Evolutionary conservation across 2,888 invertebrate genomes (phyloP).

Genomic region (Hyposoter didymator): DNA sequence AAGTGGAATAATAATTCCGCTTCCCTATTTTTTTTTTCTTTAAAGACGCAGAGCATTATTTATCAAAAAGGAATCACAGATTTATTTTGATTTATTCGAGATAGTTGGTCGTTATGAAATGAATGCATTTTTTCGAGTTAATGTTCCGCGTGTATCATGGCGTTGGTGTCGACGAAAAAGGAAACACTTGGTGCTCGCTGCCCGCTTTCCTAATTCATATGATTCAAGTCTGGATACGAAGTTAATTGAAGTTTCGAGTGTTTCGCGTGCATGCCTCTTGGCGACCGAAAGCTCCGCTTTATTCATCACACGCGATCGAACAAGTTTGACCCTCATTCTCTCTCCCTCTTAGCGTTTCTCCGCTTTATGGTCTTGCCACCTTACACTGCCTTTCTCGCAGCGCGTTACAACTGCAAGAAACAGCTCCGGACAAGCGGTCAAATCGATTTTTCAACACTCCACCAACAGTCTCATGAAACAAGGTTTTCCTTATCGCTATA

Average conservation of each 20-base stretch:
- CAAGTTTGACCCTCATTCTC: neutral
- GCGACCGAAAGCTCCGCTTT: conserved; percentile 25
- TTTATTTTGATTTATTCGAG: neutral
- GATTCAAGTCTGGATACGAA: conserved; percentile 1
- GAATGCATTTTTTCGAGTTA: neutral
- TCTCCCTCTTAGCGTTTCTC: neutral
- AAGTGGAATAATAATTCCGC: too few relatives aligned
- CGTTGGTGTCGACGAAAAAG: neutral
- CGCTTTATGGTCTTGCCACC: conserved; percentile 9
- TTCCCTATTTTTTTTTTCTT: too few relatives aligned
- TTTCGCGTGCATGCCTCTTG: conserved; percentile 25
- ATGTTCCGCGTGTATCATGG: neutral
- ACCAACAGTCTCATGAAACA: conserved; percentile 21
- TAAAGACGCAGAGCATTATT: too few relatives aligned
- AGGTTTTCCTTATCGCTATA: conserved; percentile 32
- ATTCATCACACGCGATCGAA: conserved; percentile 40
- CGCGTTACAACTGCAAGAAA: conserved; percentile 29
- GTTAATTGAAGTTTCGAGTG: conserved; percentile 55
- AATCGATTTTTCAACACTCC: conserved; percentile 46
- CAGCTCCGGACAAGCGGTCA: conserved; percentile 23
- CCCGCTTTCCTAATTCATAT: conserved; percentile 6
- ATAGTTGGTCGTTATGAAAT: neutral
- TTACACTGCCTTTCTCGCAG: conserved; percentile 1
- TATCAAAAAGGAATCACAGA: neutral
- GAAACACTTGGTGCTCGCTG: neutral